Percentiles rank a stretch among this genome's conserved stretches.
These are phyloP conservation scores for Nyctalus aviator DNA, from an alignment of 2,797 vertebrate genomes.

Conservation along the genomic window DNA sequence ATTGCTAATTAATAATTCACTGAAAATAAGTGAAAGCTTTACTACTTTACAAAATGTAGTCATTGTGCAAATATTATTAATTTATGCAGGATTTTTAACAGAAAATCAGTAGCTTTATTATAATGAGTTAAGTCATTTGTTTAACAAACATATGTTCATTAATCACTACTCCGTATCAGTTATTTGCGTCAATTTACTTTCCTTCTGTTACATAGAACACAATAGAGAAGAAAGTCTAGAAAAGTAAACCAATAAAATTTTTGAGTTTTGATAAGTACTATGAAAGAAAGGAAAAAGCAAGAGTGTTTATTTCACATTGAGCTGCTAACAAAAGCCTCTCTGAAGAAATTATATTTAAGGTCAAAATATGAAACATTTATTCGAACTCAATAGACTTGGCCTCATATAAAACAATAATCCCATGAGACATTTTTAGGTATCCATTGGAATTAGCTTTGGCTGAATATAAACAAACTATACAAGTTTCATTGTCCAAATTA, in stretches of 20 bases:
- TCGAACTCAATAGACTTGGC: background rate
- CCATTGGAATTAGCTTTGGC: background rate
- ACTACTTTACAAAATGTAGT: background rate
- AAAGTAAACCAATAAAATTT: background rate
- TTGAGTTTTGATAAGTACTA: background rate
- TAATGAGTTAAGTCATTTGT: background rate
- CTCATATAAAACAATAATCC: background rate
- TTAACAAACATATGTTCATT: background rate
- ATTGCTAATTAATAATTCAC: background rate
- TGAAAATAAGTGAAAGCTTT: constrained; percentile 8
- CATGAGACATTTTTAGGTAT: background rate
- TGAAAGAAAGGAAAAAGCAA: background rate
- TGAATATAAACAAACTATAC: background rate
- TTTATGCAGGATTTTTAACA: background rate
- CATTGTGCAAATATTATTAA: background rate
- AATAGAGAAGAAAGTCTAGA: background rate
- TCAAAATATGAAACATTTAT: constrained; percentile 10
- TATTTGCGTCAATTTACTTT: background rate
- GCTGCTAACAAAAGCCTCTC: background rate
- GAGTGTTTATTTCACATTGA: background rate
- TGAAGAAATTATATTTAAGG: background rate
- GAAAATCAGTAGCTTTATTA: background rate
- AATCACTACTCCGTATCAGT: background rate
- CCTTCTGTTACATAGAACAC: background rate
- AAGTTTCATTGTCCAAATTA: background rate